Base-by-base conservation (phyloP, 1,140 invertebrate genomes). In the Sinonovacula constricta region DNA sequence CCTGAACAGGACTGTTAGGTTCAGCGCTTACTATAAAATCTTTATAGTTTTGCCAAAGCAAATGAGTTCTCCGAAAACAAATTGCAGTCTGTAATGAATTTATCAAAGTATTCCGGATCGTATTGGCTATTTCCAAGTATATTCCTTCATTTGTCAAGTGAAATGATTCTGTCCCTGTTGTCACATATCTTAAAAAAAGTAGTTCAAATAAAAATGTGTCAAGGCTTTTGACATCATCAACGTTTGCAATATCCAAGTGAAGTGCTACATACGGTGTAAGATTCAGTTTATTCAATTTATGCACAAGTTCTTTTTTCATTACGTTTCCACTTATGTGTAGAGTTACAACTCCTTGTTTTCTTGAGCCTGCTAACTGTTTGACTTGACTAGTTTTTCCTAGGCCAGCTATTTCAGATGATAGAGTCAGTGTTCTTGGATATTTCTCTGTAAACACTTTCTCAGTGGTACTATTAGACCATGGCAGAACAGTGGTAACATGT, bases 41-140 rank as follows among this genome's bases (percentile, higher is more conserved):
- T 0, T 56, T 24, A 54, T 81, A 81, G 30, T 78, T 54, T 18
- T 75, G 49, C 82, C 82, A 84, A 7, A 72, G 62, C 0, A 83
- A 0, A 60, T 81, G 14, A 26, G 15, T 24, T 31, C 82, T 39
- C 22, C 67, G 33, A 31, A 85, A 85, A 31, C 67, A 72, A 7
- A 62, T 82, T 5, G 53, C 33, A 59, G 75, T 82, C n/a, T 67
- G 67, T 26, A 85, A 63, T 7, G 74, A 66, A 67, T 82, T 77
- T 1, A 39, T 36, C 15, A 85, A 24, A 10, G 14, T 49, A 34
- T 85, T 65, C 31, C 70, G 60, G 0, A 82, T 66, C 18, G 80
- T 76, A 31, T 85, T 85, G 18, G 82, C 74, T 26, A 85, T 66
- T 56, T 85, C 84, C 24, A 85, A 79, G 24, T 22, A 76, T 28